A percentile compares a stretch with the other conserved stretches of the same genome.
Evolutionary conservation across 1,140 invertebrate genomes (phyloP).

Genomic region (Acromyrmex heyeri): DNA sequence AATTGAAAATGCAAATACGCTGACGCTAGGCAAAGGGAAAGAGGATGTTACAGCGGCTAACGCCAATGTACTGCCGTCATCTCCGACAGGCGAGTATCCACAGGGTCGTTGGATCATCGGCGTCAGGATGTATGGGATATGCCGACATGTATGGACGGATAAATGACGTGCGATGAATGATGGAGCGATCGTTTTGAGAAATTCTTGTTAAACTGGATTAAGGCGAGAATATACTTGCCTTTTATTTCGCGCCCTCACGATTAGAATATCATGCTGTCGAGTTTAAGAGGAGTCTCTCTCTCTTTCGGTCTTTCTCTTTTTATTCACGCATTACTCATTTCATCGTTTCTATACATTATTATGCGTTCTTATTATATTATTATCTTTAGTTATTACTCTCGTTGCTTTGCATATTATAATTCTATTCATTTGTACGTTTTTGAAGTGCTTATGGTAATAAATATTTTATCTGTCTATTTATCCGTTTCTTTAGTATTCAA

Average conservation of each 20-base stretch:
- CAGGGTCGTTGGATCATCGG: neutral
- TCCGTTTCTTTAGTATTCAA: too few relatives aligned
- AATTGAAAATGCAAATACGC: constrained; percentile 43
- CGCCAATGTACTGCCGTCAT: neutral
- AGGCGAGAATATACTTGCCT: neutral
- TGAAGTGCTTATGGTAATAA: too few relatives aligned
- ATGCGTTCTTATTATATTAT: too few relatives aligned
- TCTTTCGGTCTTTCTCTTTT: neutral
- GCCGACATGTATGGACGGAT: neutral
- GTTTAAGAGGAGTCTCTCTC: neutral
- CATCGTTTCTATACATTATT: too few relatives aligned
- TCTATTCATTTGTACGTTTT: too few relatives aligned
- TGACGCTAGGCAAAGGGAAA: neutral
- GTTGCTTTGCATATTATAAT: too few relatives aligned
- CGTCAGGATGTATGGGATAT: neutral
- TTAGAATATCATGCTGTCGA: neutral
- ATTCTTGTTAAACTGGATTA: constrained; percentile 19
- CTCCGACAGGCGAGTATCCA: constrained; percentile 6
- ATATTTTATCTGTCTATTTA: too few relatives aligned
- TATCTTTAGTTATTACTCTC: too few relatives aligned
- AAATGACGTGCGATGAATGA: constrained; percentile 30
- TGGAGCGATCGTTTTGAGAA: constrained; percentile 24
- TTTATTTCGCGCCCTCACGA: neutral
- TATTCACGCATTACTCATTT: too few relatives aligned
- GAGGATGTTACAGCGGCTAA: neutral